A percentile compares a stretch with the other conserved stretches of the same genome.
phyloP scores from a whole-genome alignment of 1,140 invertebrate genomes.

The Vollenhovia emeryi region DNA sequence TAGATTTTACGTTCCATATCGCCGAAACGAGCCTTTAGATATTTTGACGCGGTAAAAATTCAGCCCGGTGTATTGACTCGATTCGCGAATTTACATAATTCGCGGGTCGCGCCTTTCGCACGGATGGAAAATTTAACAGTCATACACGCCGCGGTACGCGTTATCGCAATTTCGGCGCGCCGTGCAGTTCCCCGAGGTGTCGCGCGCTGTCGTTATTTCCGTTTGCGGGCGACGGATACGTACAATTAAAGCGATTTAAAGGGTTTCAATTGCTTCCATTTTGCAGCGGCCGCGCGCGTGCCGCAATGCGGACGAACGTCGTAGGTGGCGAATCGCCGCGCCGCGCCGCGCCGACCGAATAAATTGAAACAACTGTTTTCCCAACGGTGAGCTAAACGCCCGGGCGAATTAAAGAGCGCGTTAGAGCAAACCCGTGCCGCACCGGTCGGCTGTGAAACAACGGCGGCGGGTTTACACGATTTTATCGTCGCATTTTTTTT shows the following conservation, averaged over 20 bases:
- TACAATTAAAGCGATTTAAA: slow-evolving; percentile 75
- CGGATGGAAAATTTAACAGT: slow-evolving; percentile 31
- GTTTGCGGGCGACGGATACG: slow-evolving; percentile 47
- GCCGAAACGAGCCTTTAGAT: not conserved
- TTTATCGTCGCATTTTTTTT: slow-evolving; percentile 55
- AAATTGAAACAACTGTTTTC: slow-evolving; percentile 65
- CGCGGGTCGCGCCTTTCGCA: not conserved
- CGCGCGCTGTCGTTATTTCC: slow-evolving; percentile 50
- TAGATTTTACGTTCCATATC: not conserved
- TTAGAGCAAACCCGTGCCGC: slow-evolving; percentile 29
- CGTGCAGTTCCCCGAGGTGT: slow-evolving; percentile 9
- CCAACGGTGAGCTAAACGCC: slow-evolving; percentile 53
- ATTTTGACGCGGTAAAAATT: not conserved
- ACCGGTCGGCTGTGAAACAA: slow-evolving; percentile 1
- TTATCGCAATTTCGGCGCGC: slow-evolving; percentile 43
- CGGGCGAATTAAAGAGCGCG: slow-evolving; percentile 65
- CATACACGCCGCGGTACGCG: not conserved
- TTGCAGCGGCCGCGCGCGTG: slow-evolving; percentile 31
- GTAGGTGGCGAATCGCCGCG: slow-evolving; percentile 16
- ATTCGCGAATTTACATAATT: not conserved
- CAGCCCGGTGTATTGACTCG: not conserved
- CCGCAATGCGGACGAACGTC: slow-evolving; percentile 28
- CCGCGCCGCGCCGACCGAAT: slow-evolving; percentile 32
- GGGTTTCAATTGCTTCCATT: slow-evolving; percentile 68
- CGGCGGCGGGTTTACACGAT: slow-evolving; percentile 22